A percentile compares a stretch with the other conserved stretches of the same genome.
These are phyloP conservation scores for Moxostoma hubbsi DNA, from an alignment of 2,797 vertebrate genomes.

Conservation along the genomic window DNA sequence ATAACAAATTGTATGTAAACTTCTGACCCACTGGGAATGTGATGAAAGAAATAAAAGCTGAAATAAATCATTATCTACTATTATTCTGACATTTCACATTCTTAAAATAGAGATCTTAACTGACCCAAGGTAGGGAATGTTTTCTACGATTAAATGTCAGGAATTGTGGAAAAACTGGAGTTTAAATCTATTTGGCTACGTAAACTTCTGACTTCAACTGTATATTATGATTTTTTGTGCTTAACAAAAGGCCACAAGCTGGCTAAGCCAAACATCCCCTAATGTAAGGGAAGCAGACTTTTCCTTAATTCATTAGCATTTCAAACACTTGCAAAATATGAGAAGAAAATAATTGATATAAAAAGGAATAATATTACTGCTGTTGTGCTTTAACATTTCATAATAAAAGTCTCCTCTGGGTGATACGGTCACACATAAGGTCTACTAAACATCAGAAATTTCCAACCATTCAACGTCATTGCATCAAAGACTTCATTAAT, in stretches of 20 bases:
- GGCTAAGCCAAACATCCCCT: conserved; percentile 39
- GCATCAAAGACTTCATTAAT: conserved; percentile 38
- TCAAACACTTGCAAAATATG: conserved; percentile 26
- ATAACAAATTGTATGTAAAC: no score
- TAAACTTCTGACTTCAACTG: no score
- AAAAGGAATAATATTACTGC: background rate
- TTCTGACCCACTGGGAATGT: no score
- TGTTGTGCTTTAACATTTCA: conserved; percentile 43
- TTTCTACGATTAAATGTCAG: no score
- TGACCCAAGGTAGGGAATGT: no score
- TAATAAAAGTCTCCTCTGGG: conserved; percentile 28
- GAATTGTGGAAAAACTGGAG: no score
- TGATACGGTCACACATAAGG: conserved; percentile 15
- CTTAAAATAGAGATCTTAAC: no score
- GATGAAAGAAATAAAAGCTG: no score
- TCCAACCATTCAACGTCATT: conserved; percentile 24
- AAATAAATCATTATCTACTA: no score
- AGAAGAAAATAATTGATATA: no score
- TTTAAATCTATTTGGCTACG: no score
- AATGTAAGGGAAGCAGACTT: conserved; percentile 40
- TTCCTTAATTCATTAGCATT: conserved; percentile 3
- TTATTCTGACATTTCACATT: no score
- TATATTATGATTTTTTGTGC: conserved; percentile 10
- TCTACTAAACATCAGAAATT: conserved; percentile 31
- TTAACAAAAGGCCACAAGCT: conserved; percentile 47